Evolutionary conservation across 2,797 vertebrate genomes (phyloP), one percentile per base, ranked within the genome.

Genomic region (Melanotaenia parkinsoni): DNA sequence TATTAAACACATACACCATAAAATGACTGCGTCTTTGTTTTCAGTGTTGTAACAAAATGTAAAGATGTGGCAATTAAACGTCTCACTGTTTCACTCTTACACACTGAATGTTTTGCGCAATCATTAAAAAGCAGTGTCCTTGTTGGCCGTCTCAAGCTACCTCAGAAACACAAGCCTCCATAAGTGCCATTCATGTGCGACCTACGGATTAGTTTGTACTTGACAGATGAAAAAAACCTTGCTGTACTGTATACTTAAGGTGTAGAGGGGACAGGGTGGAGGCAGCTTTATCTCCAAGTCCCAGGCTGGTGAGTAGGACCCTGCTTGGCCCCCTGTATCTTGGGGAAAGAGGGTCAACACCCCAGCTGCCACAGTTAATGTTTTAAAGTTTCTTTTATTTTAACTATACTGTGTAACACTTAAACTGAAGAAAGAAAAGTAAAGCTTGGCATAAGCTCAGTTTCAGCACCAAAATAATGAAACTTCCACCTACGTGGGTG

Each of bases 201-300:
- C 8, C 4, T 33, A 45, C n/a, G 38, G 30, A 37, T 53, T 60
- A n/a, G 24, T 38, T 5, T 51, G n/a, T 13, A 11, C 32, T 51
- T 50, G 30, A 18, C 9, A 10, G 30, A 28, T 38, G 33, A 38
- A 60, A 38, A 7, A 12, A 10, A 20, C 18, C 45, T 10, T 30
- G 43, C 13, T n/a, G 56, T 56, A 30, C 28, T 45, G 26, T 35
- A 13, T 24, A 22, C 37, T 45, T 30, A 18, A 38, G 54, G 69
- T 14, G 10, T 26, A 20, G 40, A 26, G 51, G 72, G n/a, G 13
- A 37, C 28, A 26, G 65, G 63, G 70, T 61, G 72, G 74, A 74
- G 77, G 56, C 33, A 24, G 28, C 70, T 62, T 89, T 94, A 95
- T 94, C 94, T 94, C 56, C 4, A 1, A 33, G 22, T 59, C 51